Evolutionary conservation across 2,113 vertebrate species (phyloP), one percentile per base, ranked within the genome.

Genomic region (Takifugu flavidus): DNA sequence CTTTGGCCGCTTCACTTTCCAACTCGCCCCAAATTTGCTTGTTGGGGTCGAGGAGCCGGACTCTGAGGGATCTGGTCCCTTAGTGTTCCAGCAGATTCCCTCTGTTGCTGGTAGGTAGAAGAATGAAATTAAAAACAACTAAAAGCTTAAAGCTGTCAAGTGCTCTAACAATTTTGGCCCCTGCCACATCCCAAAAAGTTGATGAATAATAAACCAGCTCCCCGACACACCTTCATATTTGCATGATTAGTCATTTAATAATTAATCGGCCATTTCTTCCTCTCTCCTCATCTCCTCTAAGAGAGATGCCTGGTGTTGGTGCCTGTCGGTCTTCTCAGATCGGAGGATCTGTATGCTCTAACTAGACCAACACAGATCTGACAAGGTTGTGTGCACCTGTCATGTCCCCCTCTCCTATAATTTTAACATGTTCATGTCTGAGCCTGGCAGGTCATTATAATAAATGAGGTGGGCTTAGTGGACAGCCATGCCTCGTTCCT

Each of bases 391-490:
- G 90, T 89, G 93, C 87, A 75, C 78, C 94, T 95, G 94, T 95
- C 95, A 94, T 91, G 93, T 94, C 92, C 87, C 71, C 88, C 91
- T 88, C 89, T 93, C 92, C 90, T 81, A 71, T 70, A 93, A 91
- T 91, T 94, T 94, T 92, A 94, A 95, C 93, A 92, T 96, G 93
- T 95, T 96, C 94, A 94, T 95, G 95, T 95, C 94, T 94, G 83
- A 77, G 73, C 86, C 87, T 96, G 95, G 94, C 95, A 98, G 95
- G 91, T 95, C 94, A 98, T 98, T 99, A 97, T 96, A 99, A 98
- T 99, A 97, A 98, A 98, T 96, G 95, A 98, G 94, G 84, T 90
- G 85, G 88, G 87, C 90, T 88, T 86, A 82, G 79, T 89, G 92
- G 91, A 88, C 92, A 90, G 89, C 88, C 74, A 84, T 90, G 89